Evolutionary conservation across 2,888 invertebrate species (phyloP).

Genomic region (Ichneumon xanthorius): DNA sequence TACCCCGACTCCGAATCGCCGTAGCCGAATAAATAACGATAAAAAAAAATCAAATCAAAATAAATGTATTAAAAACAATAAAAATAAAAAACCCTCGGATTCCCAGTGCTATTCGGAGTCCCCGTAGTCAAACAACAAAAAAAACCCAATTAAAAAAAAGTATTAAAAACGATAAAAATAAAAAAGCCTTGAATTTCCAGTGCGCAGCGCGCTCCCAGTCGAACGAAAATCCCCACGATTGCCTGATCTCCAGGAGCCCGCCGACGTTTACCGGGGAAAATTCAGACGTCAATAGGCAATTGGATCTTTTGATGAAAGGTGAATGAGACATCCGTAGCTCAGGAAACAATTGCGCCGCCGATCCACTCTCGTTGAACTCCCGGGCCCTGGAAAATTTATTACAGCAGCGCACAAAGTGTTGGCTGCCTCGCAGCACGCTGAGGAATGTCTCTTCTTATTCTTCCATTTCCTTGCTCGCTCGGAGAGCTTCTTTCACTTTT

Average conservation of each 20-base stretch:
- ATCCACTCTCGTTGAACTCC: conserved; percentile 8
- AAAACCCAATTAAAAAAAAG: no score
- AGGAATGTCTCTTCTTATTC: conserved; percentile 40
- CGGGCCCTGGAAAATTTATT: conserved; percentile 20
- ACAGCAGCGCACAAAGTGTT: conserved; percentile 30
- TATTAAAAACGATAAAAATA: background rate
- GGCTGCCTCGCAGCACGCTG: conserved; percentile 29
- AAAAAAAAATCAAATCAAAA: no score
- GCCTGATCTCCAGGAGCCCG: conserved; percentile 42
- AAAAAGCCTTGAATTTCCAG: conserved; percentile 26
- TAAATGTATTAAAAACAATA: background rate
- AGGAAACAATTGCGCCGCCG: background rate
- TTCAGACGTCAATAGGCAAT: conserved; percentile 53
- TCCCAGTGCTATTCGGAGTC: conserved; percentile 27
- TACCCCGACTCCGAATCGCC: no score
- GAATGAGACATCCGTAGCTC: conserved; percentile 10
- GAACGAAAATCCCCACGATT: conserved; percentile 35
- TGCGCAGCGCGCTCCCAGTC: conserved; percentile 38
- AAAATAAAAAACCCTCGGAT: background rate
- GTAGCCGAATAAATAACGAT: no score
- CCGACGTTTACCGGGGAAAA: conserved; percentile 53
- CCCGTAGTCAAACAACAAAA: no score
- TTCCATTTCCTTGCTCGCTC: conserved; percentile 8
- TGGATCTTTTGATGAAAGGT: conserved; percentile 65
- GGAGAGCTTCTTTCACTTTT: conserved; percentile 18